These are phyloP conservation scores for Netelia melanura DNA, from an alignment of 2,888 invertebrate species.

Conservation along the genomic window DNA sequence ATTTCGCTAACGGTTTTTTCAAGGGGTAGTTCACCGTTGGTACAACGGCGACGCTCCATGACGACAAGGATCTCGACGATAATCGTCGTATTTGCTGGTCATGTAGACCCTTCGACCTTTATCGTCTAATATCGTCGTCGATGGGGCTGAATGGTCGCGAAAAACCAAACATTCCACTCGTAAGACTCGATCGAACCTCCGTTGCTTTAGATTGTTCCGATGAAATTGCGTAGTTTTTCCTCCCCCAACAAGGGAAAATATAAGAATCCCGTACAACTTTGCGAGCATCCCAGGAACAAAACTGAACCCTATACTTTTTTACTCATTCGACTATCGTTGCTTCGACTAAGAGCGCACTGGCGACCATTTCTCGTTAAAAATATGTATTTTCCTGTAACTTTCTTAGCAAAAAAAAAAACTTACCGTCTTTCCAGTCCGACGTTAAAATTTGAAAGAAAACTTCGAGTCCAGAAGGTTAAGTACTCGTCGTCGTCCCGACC, in stretches of 20 bases:
- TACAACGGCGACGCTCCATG: not conserved
- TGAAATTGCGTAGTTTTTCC: conserved; percentile 7
- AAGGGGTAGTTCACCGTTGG: conserved; percentile 1
- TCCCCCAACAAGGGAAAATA: not conserved
- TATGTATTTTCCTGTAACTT: no score
- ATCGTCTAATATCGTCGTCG: conserved; percentile 3
- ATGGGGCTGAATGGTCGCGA: conserved; percentile 12
- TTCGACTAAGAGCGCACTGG: no score
- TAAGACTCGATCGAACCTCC: conserved; percentile 13
- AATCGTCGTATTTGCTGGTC: conserved; percentile 48
- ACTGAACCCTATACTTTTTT: not conserved
- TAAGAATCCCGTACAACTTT: not conserved
- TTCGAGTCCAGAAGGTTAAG: not conserved
- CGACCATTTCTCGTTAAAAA: no score
- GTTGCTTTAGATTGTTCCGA: conserved; percentile 10
- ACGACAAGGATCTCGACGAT: conserved; percentile 48
- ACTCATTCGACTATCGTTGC: not conserved
- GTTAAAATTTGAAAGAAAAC: not conserved
- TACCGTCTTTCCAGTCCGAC: not conserved
- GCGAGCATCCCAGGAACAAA: not conserved
- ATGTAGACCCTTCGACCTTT: conserved; percentile 22
- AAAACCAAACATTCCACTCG: conserved; percentile 29
- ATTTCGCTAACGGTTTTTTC: conserved; percentile 12
- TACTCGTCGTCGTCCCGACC: conserved; percentile 8
- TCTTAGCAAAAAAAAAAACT: conserved; percentile 5